These are phyloP conservation scores for Melanotaenia trifasciata DNA, from an alignment of 2,797 vertebrate genomes.

Conservation along the genomic window DNA sequence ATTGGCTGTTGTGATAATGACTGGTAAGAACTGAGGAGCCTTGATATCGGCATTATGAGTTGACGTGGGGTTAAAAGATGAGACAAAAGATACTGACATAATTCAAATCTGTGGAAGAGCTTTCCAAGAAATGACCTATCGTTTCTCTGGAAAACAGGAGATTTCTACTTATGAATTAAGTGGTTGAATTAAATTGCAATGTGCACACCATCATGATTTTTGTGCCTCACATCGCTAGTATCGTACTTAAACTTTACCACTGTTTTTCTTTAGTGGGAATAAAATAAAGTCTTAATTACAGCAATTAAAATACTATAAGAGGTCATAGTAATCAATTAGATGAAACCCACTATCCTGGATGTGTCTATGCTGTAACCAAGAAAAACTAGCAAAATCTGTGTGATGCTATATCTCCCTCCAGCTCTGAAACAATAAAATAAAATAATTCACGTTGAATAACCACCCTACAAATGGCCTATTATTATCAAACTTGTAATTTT, in stretches of 20 bases:
- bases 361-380: constrained; percentile 46
- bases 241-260: constrained; percentile 3
- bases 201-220: not conserved
- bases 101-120: not conserved
- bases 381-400: constrained; percentile 41
- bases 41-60: not conserved
- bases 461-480: constrained; percentile 76
- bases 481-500: constrained; percentile 83
- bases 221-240: not conserved
- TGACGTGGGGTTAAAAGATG: not conserved
- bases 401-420: constrained; percentile 66
- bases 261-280: constrained; percentile 11
- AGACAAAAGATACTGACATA: not conserved
- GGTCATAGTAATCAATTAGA: constrained; percentile 34
- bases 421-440: constrained; percentile 78
- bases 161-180: not conserved
- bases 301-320: constrained; percentile 24
- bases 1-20: not conserved
- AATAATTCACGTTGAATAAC: constrained; percentile 78
- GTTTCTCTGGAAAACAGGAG: not conserved
- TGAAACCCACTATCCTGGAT: constrained; percentile 41
- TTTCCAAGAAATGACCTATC: not conserved
- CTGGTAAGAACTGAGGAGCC: not conserved
- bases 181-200: not conserved
- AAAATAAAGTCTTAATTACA: not conserved